These are phyloP conservation scores for Xyliphius kryptos DNA, from an alignment of 2,113 vertebrate species.

Conservation along the genomic window DNA sequence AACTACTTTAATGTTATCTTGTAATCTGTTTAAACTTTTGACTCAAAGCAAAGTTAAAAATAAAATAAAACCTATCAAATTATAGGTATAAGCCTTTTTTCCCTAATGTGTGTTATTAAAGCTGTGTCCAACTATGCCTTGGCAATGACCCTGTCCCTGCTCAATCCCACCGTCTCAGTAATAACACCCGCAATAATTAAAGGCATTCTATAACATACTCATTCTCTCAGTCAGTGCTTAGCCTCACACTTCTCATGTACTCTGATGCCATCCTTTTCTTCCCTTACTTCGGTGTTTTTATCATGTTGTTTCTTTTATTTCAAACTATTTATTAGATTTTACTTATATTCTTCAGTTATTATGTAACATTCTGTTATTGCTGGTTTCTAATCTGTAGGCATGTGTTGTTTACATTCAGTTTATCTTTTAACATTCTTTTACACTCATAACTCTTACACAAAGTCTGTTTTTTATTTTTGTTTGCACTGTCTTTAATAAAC, in stretches of 20 bases:
- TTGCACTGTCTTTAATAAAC: conserved; percentile 18
- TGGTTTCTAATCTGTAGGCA: not conserved
- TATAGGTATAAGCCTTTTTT: not conserved
- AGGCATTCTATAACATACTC: not conserved
- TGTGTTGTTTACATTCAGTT: conserved; percentile 1
- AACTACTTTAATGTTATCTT: not conserved
- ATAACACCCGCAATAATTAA: conserved; percentile 12
- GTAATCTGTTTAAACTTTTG: conserved; percentile 2
- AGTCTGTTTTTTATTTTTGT: conserved; percentile 9
- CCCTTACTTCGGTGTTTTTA: not conserved
- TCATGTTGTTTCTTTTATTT: not conserved
- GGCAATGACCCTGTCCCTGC: not conserved
- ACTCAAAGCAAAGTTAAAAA: conserved; percentile 15
- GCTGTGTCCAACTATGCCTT: not conserved
- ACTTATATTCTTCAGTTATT: not conserved
- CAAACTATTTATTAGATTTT: not conserved
- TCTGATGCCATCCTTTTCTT: not conserved
- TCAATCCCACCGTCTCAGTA: not conserved
- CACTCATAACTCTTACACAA: conserved; percentile 8
- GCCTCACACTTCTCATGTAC: not conserved
- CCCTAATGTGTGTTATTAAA: not conserved
- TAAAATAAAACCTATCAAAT: not conserved
- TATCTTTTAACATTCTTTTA: not conserved
- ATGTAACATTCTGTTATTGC: not conserved
- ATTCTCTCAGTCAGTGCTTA: not conserved